Evolutionary conservation across 1,140 invertebrate species (phyloP), one percentile per base, ranked within the genome.

Genomic region (Anastrepha ludens): DNA sequence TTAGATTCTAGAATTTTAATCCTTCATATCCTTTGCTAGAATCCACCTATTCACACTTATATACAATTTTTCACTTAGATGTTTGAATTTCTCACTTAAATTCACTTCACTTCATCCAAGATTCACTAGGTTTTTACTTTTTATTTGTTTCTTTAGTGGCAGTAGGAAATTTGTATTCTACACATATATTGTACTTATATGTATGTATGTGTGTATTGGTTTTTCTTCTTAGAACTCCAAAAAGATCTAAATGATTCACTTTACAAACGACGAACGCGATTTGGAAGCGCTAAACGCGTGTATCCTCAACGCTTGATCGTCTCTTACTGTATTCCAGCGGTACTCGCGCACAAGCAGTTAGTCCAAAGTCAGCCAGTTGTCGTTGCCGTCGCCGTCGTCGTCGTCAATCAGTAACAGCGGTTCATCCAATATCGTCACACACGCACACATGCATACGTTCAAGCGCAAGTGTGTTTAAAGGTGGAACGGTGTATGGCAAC

Each of bases 251-350:
- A 3, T 74, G 39, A 47, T 74, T 17, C 67, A 74, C 67, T 47
- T 67, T 87, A 15, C 74, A 55, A 81, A 29, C 20, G 74, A 81
- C 74, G 74, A 81, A 81, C 74, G 74, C 74, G 74, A 81, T 50
- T 58, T 81, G 74, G 74, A 81, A 81, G 74, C 74, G 74, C 44
- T 81, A 87, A 92, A 93, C 92, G 93, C 92, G 91, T 93, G 92
- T 91, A 93, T 91, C 89, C 92, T 93, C 92, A 92, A 90, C 90
- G 92, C 90, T 90, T 91, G 92, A 89, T 93, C 91, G 91, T 90
- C 90, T 92, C 92, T 93, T 93, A 93, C 92, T 93, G 92, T 92
- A 92, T 92, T 92, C 90, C 89, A 92, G 91, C 89, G 89, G 90
- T 92, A 88, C 90, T 89, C 89, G 90, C 88, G 87, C 89, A 88